These are phyloP conservation scores for Buteo buteo DNA, from an alignment of 2,113 vertebrate genomes.

Conservation along the genomic window DNA sequence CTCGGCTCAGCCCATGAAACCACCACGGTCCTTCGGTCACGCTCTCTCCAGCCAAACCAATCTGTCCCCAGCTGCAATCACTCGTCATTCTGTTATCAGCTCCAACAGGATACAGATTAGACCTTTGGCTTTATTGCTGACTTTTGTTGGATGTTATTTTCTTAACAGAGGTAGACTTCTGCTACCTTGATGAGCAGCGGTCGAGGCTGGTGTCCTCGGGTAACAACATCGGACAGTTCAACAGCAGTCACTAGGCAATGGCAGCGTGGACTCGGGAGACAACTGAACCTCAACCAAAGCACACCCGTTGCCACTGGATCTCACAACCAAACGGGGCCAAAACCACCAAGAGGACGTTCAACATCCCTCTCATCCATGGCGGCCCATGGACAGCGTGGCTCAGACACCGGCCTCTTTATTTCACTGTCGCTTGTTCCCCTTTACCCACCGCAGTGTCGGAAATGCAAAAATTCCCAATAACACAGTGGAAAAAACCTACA, in stretches of 20 bases:
- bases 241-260: background rate
- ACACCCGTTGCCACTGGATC: background rate
- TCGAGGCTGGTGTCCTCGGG: background rate
- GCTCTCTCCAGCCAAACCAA: background rate
- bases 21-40: accelerated
- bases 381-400: accelerated
- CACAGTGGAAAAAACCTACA: background rate
- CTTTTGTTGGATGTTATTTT: background rate
- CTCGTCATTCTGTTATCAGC: background rate
- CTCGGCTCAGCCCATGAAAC: background rate
- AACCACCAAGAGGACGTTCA: background rate
- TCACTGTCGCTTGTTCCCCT: background rate
- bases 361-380: background rate
- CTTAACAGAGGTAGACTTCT: background rate
- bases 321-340: background rate
- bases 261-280: background rate
- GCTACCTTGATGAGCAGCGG: background rate
- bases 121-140: background rate
- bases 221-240: background rate
- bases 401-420: background rate
- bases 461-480: background rate
- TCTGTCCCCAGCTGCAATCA: background rate
- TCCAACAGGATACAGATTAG: background rate
- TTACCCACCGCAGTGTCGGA: background rate
- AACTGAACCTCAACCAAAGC: background rate